These are phyloP conservation scores for Lysandra bellargus DNA, from an alignment of 2,888 invertebrate genomes.

Conservation along the genomic window DNA sequence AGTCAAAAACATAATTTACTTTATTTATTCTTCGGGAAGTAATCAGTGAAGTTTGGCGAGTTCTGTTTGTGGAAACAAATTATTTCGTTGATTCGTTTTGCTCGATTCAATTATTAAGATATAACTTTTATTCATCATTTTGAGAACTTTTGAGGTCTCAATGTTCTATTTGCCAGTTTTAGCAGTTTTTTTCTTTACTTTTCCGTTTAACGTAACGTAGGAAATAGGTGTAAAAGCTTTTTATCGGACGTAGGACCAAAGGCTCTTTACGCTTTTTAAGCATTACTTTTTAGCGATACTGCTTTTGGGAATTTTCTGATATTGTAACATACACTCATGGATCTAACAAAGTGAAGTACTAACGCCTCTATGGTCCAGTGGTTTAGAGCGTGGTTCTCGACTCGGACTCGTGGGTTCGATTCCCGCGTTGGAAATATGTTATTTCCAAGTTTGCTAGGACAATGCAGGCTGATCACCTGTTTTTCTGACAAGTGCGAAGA, in stretches of 20 bases:
- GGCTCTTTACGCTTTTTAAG: neutral
- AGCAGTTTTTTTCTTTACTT: neutral
- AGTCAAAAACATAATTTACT: neutral
- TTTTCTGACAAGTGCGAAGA: no score
- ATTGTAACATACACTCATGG: neutral
- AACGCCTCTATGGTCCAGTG: no score
- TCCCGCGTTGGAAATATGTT: no score
- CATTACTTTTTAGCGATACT: neutral
- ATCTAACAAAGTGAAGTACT: neutral
- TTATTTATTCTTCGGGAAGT: neutral
- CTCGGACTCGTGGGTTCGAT: no score
- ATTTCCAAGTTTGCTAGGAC: no score
- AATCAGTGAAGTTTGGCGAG: neutral
- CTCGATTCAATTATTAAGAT: conserved; percentile 1
- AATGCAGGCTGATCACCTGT: no score
- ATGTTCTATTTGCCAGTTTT: neutral
- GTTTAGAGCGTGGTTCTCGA: no score
- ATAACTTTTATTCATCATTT: conserved; percentile 11
- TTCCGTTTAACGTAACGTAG: neutral
- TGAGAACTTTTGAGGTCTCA: neutral
- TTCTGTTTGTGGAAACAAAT: conserved; percentile 18
- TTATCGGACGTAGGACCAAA: neutral
- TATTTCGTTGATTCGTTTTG: neutral
- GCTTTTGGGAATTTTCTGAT: neutral
- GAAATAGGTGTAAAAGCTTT: neutral